phyloP scores from a whole-genome alignment of 2,113 vertebrate species.

The Larimichthys crocea region DNA sequence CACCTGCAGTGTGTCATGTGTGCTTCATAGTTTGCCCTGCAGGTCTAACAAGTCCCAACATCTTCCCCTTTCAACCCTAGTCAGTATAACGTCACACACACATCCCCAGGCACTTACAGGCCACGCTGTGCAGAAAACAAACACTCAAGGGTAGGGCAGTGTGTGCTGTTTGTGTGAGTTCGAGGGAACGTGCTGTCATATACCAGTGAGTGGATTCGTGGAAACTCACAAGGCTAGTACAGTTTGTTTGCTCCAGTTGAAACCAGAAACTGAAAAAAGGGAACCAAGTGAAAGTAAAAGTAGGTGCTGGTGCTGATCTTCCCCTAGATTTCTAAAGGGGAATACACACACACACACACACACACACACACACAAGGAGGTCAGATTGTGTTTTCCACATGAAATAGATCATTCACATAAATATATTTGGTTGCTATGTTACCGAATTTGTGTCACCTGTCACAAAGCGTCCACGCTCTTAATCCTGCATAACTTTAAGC shows the following conservation, averaged over 20 bases:
- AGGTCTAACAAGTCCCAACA: conserved; percentile 64
- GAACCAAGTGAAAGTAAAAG: conserved; percentile 50
- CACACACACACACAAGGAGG: not conserved
- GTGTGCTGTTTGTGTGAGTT: conserved; percentile 14
- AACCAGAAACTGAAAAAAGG: conserved; percentile 39
- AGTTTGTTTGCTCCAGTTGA: conserved; percentile 30
- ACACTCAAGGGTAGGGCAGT: conserved; percentile 15
- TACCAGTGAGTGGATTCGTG: conserved; percentile 51
- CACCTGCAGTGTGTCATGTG: conserved; percentile 27
- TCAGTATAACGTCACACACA: conserved; percentile 56
- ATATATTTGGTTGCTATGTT: not conserved
- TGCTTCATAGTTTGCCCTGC: conserved; percentile 32
- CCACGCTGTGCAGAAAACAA: conserved; percentile 53
- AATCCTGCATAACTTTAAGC: no score
- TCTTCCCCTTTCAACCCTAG: conserved; percentile 24
- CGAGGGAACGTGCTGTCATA: conserved; percentile 46
- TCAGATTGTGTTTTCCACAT: not conserved
- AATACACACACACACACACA: not conserved
- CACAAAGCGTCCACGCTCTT: no score
- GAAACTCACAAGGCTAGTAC: conserved; percentile 36
- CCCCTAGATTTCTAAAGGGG: conserved; percentile 28
- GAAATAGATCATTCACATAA: not conserved
- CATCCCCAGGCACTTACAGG: conserved; percentile 40
- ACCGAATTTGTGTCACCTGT: no score
- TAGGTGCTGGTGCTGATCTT: conserved; percentile 13